These are phyloP conservation scores for Criorhina ranunculi DNA, from an alignment of 2,888 invertebrate species.

Conservation along the genomic window DNA sequence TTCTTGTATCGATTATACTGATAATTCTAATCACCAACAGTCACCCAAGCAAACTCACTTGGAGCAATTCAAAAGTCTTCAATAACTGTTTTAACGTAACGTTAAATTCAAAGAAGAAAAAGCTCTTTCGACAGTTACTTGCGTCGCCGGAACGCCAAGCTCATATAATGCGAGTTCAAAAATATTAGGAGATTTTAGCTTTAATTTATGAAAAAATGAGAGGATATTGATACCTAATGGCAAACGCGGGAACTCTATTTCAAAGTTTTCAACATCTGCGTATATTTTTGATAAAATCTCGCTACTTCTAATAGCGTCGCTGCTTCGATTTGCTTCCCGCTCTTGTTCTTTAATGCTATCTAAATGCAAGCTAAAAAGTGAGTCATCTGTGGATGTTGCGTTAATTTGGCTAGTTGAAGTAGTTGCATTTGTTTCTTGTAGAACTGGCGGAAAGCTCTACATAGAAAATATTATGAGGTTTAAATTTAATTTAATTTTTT, in stretches of 20 bases:
- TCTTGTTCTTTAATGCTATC: slow-evolving; percentile 4
- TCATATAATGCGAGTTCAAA: slow-evolving; percentile 15
- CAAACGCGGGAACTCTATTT: neutral
- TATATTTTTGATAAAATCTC: slow-evolving; percentile 14
- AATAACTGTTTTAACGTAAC: no score
- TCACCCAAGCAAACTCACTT: no score
- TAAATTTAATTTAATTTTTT: neutral
- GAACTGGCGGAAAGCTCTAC: neutral
- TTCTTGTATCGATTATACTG: no score
- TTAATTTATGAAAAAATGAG: slow-evolving; percentile 6
- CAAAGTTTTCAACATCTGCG: slow-evolving; percentile 7
- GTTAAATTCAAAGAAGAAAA: slow-evolving; percentile 20
- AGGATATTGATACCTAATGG: slow-evolving; percentile 7
- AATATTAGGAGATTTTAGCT: slow-evolving; percentile 6
- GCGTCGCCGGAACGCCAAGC: slow-evolving; percentile 6
- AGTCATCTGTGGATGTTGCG: no score
- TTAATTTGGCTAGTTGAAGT: neutral
- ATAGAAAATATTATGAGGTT: slow-evolving; percentile 6
- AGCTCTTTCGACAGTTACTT: slow-evolving; percentile 9
- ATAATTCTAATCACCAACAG: no score
- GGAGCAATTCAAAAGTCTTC: no score
- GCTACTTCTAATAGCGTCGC: neutral
- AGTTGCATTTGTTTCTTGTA: neutral
- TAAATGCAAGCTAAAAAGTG: neutral
- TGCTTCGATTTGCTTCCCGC: neutral